These are phyloP conservation scores for Phragmatobia fuliginosa DNA, from an alignment of 2,888 invertebrate species.

Conservation along the genomic window DNA sequence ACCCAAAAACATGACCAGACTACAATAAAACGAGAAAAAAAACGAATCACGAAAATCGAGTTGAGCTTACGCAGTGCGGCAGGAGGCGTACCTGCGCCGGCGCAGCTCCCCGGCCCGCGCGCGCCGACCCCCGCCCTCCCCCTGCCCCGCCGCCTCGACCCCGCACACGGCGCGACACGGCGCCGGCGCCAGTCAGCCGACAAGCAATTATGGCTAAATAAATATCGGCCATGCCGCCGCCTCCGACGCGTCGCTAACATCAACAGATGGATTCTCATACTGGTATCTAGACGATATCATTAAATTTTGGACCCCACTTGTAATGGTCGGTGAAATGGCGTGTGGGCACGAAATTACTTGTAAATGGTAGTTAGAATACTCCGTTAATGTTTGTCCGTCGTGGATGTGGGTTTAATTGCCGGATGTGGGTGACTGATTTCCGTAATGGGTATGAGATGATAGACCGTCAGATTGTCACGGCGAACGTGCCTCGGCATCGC, in stretches of 20 bases:
- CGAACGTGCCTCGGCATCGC: constrained; percentile 41
- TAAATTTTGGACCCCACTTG: constrained; percentile 71
- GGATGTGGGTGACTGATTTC: constrained; percentile 68
- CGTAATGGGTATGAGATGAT: constrained; percentile 55
- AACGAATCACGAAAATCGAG: constrained; percentile 82
- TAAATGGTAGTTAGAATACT: constrained; percentile 67
- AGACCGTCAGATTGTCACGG: constrained; percentile 46
- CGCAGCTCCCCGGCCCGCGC: constrained; percentile 58
- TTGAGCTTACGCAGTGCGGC: constrained; percentile 77
- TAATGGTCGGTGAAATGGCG: constrained; percentile 69
- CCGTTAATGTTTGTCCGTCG: constrained; percentile 62
- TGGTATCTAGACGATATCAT: constrained; percentile 79
- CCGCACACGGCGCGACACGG: constrained; percentile 74
- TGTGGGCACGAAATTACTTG: constrained; percentile 70
- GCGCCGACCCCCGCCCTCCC: constrained; percentile 43
- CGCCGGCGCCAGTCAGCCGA: constrained; percentile 85
- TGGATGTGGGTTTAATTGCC: constrained; percentile 68
- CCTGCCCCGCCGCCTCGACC: constrained; percentile 46
- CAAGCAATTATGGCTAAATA: constrained; percentile 86
- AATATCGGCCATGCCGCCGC: constrained; percentile 84
- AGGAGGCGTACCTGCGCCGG: constrained; percentile 76
- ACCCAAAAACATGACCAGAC: constrained; percentile 80
- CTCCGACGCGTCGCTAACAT: constrained; percentile 73
- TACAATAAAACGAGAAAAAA: constrained; percentile 76
- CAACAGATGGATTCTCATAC: constrained; percentile 78